Conservation (phyloP, 1,140 invertebrate genomes). For the Eufriesea mexicana region DNA sequence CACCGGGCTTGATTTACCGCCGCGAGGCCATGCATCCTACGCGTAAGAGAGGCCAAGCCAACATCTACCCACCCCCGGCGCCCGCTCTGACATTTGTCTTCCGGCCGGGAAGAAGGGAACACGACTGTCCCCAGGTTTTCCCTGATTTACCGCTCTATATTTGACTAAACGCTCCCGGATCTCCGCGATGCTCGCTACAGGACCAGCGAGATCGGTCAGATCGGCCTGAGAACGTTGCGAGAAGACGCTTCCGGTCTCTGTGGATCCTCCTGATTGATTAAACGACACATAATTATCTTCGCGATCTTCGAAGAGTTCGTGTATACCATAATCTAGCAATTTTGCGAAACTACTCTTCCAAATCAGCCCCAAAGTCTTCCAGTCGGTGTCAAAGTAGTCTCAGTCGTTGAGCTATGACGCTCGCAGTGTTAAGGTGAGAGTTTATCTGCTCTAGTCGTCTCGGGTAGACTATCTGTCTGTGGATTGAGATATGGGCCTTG, state of each 20-base stretch:
- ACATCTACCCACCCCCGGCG: slow-evolving; percentile 34
- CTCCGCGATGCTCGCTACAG: slow-evolving; percentile 35
- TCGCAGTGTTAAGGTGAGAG: no score
- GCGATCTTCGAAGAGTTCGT: no score
- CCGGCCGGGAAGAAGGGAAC: slow-evolving; percentile 65
- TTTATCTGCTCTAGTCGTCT: no score
- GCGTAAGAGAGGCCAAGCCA: slow-evolving; percentile 61
- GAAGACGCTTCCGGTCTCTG: not conserved
- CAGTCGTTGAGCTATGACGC: no score
- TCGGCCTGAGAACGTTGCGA: not conserved
- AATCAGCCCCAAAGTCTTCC: no score
- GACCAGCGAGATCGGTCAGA: not conserved
- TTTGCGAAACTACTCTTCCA: no score
- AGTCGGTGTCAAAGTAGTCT: no score
- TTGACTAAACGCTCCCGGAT: slow-evolving; percentile 77
- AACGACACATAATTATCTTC: no score
- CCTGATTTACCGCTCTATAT: slow-evolving; percentile 77
- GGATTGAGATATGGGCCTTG: no score
- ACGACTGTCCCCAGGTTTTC: slow-evolving; percentile 66
- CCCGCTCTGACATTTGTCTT: slow-evolving; percentile 78
- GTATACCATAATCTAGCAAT: no score
- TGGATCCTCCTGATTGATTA: not conserved
- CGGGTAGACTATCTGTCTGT: no score
- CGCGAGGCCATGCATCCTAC: slow-evolving; percentile 71
- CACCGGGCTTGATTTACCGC: slow-evolving; percentile 80